These are phyloP conservation scores for Sepiola atlantica DNA, from an alignment of 2,888 invertebrate genomes.

Conservation along the genomic window DNA sequence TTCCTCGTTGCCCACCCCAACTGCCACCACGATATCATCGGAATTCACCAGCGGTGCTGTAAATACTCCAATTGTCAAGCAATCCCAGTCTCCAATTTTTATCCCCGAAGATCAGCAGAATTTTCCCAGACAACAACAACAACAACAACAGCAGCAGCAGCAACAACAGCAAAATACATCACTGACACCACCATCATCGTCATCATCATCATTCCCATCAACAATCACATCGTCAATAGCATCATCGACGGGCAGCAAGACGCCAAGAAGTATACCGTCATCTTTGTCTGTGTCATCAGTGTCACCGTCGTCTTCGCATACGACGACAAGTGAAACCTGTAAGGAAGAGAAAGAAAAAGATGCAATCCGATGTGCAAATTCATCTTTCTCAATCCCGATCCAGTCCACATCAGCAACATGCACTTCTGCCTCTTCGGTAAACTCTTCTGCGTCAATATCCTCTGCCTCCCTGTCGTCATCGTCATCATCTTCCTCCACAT, in stretches of 20 bases:
- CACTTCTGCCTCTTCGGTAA: not conserved
- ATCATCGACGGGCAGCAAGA: not conserved
- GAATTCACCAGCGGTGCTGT: not conserved
- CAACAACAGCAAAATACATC: not conserved
- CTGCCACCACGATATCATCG: not conserved
- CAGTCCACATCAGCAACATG: not conserved
- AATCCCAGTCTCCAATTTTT: not conserved
- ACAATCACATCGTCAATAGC: not conserved
- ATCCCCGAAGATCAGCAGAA: slow-evolving; percentile 34
- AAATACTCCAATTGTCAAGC: not conserved
- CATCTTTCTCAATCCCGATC: not conserved
- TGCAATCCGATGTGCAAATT: too few relatives aligned
- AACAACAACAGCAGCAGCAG: not conserved
- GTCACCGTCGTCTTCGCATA: not conserved
- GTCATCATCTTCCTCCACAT: not conserved
- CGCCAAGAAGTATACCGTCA: not conserved
- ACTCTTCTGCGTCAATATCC: not conserved
- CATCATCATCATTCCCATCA: not conserved
- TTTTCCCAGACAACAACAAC: not conserved
- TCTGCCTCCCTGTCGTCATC: not conserved
- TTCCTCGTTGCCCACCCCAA: not conserved
- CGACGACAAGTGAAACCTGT: not conserved
- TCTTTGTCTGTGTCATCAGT: not conserved
- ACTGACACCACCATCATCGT: not conserved
- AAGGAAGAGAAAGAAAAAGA: not conserved